Percentiles rank a stretch among this genome's conserved stretches.
These are phyloP conservation scores for Festucalex cinctus DNA, from an alignment of 2,113 vertebrate species.

Conservation along the genomic window DNA sequence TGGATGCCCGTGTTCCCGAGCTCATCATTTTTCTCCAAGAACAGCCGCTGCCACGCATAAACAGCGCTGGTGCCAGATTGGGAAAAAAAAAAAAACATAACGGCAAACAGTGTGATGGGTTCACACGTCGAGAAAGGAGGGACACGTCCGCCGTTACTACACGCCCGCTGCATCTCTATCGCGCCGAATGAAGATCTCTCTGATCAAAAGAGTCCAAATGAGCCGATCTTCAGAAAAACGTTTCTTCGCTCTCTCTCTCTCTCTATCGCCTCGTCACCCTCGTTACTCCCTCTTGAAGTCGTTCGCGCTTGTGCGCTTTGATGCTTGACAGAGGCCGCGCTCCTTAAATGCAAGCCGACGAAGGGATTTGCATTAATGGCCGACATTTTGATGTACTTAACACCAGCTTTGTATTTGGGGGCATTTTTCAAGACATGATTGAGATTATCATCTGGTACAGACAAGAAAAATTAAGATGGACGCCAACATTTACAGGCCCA, in stretches of 20 bases:
- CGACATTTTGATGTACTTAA: conserved; percentile 54
- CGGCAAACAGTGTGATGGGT: not conserved
- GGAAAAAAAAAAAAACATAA: not conserved
- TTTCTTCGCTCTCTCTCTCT: conserved; percentile 7
- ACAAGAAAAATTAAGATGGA: not conserved
- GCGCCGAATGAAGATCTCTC: conserved; percentile 56
- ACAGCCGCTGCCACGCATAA: not conserved
- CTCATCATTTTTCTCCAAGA: conserved; percentile 1
- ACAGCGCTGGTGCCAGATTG: not conserved
- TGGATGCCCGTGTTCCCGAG: not conserved
- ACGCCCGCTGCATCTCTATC: conserved; percentile 12
- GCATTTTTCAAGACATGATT: conserved; percentile 40
- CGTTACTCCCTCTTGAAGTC: conserved; percentile 53
- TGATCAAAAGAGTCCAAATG: conserved; percentile 65
- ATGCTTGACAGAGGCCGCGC: conserved; percentile 54
- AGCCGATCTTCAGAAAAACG: conserved; percentile 56
- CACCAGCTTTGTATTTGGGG: conserved; percentile 46
- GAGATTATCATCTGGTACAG: not conserved
- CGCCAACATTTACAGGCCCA: no score
- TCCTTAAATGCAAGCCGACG: conserved; percentile 31
- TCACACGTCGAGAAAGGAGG: not conserved
- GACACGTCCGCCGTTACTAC: conserved; percentile 4
- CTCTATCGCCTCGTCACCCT: conserved; percentile 29
- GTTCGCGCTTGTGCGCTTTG: conserved; percentile 46
- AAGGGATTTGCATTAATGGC: conserved; percentile 60